Evolutionary conservation across 1,140 invertebrate species (phyloP).

Genomic region (Neodiprion fabricii): DNA sequence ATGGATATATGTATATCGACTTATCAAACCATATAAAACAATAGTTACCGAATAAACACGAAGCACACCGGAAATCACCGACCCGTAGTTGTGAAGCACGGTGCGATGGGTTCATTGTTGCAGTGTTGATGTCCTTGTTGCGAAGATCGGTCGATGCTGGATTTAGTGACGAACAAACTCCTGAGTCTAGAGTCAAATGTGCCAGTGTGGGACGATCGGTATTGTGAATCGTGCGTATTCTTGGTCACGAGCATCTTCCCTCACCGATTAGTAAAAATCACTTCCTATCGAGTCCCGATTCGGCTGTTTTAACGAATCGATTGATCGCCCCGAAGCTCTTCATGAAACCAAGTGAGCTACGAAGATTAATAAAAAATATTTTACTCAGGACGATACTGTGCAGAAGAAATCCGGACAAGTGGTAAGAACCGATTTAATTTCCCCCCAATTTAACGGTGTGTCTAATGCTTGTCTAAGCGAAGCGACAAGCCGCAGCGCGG

Average conservation of each 20-base stretch:
- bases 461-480: too few species aligned
- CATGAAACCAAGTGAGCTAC: slow-evolving; percentile 47
- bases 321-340: slow-evolving; percentile 23
- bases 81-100: slow-evolving; percentile 36
- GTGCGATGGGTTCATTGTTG: slow-evolving; percentile 36
- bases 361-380: slow-evolving; percentile 44
- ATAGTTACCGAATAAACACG: slow-evolving; percentile 33
- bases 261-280: neutral
- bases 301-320: too few species aligned
- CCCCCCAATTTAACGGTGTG: neutral
- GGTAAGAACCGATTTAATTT: slow-evolving; percentile 29
- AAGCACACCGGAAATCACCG: slow-evolving; percentile 50
- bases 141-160: slow-evolving; percentile 41
- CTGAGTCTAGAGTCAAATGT: too few species aligned
- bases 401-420: slow-evolving; percentile 38
- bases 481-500: too few species aligned
- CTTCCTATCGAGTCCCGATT: too few species aligned
- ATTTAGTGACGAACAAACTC: too few species aligned
- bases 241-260: neutral
- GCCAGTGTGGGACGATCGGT: too few species aligned
- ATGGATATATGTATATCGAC: slow-evolving; percentile 29
- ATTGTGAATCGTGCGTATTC: too few species aligned
- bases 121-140: slow-evolving; percentile 55
- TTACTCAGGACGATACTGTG: slow-evolving; percentile 39
- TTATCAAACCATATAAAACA: slow-evolving; percentile 52